phyloP scores from a whole-genome alignment of 1,140 invertebrate genomes.

The Neotoxoptera formosana region DNA sequence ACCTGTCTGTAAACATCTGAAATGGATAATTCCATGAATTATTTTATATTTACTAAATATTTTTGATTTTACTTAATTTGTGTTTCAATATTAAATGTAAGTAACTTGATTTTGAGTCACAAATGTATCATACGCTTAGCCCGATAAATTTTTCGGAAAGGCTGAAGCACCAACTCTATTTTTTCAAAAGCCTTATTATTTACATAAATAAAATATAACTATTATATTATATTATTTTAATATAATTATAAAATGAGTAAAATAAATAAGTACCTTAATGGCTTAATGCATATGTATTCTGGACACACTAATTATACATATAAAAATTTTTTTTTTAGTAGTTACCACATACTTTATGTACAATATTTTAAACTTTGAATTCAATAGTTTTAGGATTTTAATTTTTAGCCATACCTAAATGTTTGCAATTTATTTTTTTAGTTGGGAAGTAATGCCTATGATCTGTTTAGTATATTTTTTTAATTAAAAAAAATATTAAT shows the following conservation, averaged over 20 bases:
- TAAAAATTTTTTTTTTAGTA: not conserved
- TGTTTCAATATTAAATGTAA: not conserved
- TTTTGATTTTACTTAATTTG: not conserved
- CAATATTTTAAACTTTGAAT: too few species aligned
- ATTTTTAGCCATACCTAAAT: not conserved
- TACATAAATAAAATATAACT: not conserved
- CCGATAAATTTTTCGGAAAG: not conserved
- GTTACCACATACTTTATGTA: not conserved
- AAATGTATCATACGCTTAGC: not conserved
- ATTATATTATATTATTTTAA: not conserved
- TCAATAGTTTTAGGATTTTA: too few species aligned
- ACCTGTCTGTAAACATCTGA: conserved; percentile 68
- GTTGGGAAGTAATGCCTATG: not conserved
- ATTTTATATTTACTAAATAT: not conserved
- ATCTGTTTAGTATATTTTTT: too few species aligned
- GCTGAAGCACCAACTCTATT: not conserved
- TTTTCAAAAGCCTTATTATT: not conserved
- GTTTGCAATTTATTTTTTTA: not conserved
- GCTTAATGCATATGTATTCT: not conserved
- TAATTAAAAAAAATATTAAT: too few species aligned
- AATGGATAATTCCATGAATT: conserved; percentile 61
- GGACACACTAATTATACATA: not conserved
- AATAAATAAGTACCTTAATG: not conserved
- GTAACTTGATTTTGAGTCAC: not conserved
- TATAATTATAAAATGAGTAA: not conserved